phyloP scores from a whole-genome alignment of 1,140 invertebrate species.

The Hylaeus anthracinus region DNA sequence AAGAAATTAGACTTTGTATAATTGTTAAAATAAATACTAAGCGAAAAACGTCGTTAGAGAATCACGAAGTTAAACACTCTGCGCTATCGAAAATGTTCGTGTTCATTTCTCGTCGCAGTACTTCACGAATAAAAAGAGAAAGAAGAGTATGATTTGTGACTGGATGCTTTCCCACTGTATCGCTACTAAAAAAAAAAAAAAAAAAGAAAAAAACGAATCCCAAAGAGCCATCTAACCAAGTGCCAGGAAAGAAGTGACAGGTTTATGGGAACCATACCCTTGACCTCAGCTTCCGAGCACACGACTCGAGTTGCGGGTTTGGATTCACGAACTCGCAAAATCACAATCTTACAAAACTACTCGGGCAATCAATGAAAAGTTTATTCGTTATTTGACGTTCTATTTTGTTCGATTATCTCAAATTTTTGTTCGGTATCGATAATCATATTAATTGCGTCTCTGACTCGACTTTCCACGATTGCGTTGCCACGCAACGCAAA shows the following conservation, averaged over 20 bases:
- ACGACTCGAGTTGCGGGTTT: background rate
- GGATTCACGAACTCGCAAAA: background rate
- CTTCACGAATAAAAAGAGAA: background rate
- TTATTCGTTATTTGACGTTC: too few species aligned
- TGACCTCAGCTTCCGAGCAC: constrained; percentile 36
- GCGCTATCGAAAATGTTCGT: background rate
- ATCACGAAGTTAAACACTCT: background rate
- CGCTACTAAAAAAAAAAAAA: background rate
- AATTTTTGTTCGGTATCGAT: background rate
- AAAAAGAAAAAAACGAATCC: background rate
- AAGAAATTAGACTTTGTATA: too few species aligned
- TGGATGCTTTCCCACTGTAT: constrained; percentile 25
- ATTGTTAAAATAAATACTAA: too few species aligned
- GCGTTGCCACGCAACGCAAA: background rate
- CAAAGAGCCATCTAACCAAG: constrained; percentile 29
- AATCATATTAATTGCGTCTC: too few species aligned
- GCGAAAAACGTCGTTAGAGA: too few species aligned
- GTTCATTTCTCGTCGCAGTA: constrained; percentile 24
- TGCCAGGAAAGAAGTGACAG: constrained; percentile 45
- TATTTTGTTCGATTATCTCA: too few species aligned
- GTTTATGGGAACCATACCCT: constrained; percentile 50
- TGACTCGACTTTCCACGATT: background rate
- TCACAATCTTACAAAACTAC: background rate
- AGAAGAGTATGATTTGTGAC: constrained; percentile 35
- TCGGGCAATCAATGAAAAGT: too few species aligned